phyloP scores from a whole-genome alignment of 2,797 vertebrate species.

The Hydrolagus colliei region DNA sequence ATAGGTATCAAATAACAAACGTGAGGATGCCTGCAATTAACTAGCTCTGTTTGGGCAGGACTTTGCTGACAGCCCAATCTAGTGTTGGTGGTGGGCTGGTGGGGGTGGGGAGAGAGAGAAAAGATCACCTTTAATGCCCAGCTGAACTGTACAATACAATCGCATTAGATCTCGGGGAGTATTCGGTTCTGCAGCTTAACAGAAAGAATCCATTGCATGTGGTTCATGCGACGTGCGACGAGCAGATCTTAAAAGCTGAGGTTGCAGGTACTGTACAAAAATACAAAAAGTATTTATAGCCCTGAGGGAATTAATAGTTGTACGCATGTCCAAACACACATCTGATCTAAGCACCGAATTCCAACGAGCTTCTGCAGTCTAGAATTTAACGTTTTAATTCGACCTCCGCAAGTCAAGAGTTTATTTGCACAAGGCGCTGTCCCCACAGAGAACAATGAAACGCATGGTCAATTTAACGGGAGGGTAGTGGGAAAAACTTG shows the following conservation, averaged over 20 bases:
- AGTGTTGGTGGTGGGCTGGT: too few species aligned
- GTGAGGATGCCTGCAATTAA: neutral
- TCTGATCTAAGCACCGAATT: neutral
- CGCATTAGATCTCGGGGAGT: neutral
- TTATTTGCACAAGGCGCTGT: neutral
- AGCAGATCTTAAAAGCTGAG: neutral
- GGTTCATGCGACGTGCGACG: too few species aligned
- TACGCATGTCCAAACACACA: neutral
- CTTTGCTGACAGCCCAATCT: neutral
- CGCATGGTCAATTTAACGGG: neutral
- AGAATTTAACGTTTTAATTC: conserved; percentile 29
- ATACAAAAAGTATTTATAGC: neutral
- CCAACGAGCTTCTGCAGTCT: neutral
- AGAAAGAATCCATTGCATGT: neutral
- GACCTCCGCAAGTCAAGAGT: conserved; percentile 31
- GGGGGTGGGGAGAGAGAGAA: too few species aligned
- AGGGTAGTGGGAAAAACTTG: too few species aligned
- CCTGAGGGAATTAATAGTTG: neutral
- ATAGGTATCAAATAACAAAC: neutral
- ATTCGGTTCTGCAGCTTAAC: neutral
- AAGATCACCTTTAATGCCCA: neutral
- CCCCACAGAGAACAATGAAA: conserved; percentile 37
- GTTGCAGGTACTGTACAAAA: too few species aligned
- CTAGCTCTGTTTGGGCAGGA: neutral
- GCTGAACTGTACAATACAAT: neutral